These are phyloP conservation scores for Lycaena phlaeas DNA, from an alignment of 2,888 invertebrate species.

Conservation along the genomic window DNA sequence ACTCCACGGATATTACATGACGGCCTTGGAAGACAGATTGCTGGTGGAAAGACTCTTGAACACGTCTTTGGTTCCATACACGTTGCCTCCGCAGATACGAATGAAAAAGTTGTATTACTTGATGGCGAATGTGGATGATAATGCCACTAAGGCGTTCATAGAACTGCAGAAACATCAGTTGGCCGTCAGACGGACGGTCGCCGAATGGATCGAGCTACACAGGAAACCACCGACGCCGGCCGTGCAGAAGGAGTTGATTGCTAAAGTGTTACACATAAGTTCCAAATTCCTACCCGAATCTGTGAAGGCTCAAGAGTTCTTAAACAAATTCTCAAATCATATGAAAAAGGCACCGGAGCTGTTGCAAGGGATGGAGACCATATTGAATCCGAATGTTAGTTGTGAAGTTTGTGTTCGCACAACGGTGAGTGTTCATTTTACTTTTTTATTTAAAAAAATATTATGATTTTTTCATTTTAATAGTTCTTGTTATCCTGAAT, in stretches of 20 bases:
- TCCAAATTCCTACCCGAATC: constrained; percentile 91
- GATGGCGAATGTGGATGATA: constrained; percentile 93
- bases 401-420: constrained; percentile 96
- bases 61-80: constrained; percentile 95
- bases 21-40: constrained; percentile 91
- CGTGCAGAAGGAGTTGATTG: constrained; percentile 80
- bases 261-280: constrained; percentile 78
- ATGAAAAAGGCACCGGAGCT: constrained; percentile 81
- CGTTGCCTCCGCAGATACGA: constrained; percentile 85
- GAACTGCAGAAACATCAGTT: constrained; percentile 94
- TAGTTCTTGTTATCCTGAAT: too few relatives aligned
- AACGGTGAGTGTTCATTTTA: constrained; percentile 71
- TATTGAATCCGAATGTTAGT: constrained; percentile 90
- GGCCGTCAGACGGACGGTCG: constrained; percentile 85
- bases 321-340: constrained; percentile 86
- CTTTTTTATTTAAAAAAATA: constrained; percentile 2
- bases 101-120: constrained; percentile 95
- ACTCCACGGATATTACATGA: constrained; percentile 87
- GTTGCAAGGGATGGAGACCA: constrained; percentile 86
- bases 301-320: constrained; percentile 90
- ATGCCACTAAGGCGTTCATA: constrained; percentile 87
- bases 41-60: constrained; percentile 94
- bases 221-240: constrained; percentile 79
- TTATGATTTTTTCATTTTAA: too few relatives aligned
- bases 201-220: constrained; percentile 90